Conservation (phyloP, 2,888 invertebrate genomes). For the Parapristionchus giblindavisi region DNA sequence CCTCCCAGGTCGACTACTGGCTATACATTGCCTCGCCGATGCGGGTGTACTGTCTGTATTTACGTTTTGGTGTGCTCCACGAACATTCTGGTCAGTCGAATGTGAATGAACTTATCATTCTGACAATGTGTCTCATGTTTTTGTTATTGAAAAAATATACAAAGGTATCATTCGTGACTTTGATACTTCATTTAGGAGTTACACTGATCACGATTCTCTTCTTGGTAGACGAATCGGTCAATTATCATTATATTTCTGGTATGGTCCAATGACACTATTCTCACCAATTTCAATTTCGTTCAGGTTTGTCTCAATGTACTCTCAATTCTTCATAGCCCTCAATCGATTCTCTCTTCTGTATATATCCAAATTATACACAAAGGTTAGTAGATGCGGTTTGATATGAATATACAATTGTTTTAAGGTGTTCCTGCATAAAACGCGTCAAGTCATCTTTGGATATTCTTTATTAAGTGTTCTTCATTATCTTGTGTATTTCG, state of each 20-base stretch:
- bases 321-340: constrained; percentile 22
- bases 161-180: too few species aligned
- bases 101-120: too few species aligned
- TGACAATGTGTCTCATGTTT: too few species aligned
- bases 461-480: background rate
- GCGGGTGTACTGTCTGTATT: background rate
- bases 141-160: too few species aligned
- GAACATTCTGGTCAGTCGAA: constrained; percentile 18
- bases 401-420: background rate
- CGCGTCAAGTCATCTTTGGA: background rate
- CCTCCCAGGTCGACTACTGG: background rate
- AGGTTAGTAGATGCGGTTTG: background rate
- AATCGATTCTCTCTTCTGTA: constrained; percentile 24
- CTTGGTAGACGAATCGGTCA: too few species aligned
- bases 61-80: constrained; percentile 9
- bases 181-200: too few species aligned
- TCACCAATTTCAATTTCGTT: too few species aligned
- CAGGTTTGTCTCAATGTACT: too few species aligned
- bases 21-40: background rate
- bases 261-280: too few species aligned
- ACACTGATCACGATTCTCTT: too few species aligned
- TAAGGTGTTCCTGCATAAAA: background rate
- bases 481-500: constrained; percentile 22
- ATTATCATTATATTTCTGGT: too few species aligned
- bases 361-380: background rate